phyloP scores from a whole-genome alignment of 2,888 invertebrate species.

The Protonemura montana region DNA sequence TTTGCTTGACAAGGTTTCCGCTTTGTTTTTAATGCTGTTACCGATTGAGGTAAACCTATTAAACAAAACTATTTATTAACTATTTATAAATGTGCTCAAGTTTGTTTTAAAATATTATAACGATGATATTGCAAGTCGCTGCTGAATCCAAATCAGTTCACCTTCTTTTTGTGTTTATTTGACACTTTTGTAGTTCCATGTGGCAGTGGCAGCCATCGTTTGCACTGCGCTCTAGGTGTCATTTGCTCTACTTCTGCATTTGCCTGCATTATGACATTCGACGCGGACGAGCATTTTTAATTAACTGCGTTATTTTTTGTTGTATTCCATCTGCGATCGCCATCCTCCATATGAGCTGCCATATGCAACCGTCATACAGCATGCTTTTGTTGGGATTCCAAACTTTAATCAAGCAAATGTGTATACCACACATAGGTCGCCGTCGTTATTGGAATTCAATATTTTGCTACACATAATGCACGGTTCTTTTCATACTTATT shows the following conservation, averaged over 20 bases:
- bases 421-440: background rate
- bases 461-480: background rate
- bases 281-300: background rate
- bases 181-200: background rate
- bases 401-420: slow-evolving; percentile 29
- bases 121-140: background rate
- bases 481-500: background rate
- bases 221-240: background rate
- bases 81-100: background rate
- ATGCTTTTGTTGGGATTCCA: background rate
- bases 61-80: background rate
- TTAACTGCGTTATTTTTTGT: background rate
- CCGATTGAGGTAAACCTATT: background rate
- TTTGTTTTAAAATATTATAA: background rate
- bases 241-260: background rate
- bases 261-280: slow-evolving; percentile 12
- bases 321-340: slow-evolving; percentile 18
- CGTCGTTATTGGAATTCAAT: slow-evolving; percentile 37
- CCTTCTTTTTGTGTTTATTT: background rate
- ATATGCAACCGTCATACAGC: background rate
- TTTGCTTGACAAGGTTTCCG: background rate
- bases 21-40: background rate
- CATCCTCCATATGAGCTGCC: background rate
- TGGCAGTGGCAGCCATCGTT: background rate
- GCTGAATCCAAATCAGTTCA: background rate